Percentiles rank a stretch among this genome's conserved stretches.
Conservation (phyloP, 2,113 vertebrate species). For the Laticauda laticaudata region DNA sequence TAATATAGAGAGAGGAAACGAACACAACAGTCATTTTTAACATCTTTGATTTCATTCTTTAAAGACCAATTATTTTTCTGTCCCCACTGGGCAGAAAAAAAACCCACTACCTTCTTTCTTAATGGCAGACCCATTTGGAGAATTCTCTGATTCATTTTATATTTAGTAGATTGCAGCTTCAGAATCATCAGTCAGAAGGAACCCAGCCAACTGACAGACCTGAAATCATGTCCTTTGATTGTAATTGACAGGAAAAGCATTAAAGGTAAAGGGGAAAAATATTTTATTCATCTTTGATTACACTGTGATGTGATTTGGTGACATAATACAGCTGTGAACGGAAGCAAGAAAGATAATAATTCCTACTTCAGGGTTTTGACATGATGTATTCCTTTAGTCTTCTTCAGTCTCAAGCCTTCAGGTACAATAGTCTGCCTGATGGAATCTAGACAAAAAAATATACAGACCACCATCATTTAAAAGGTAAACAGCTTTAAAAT, state of each 20-base stretch:
- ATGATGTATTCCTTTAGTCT: constrained; percentile 71
- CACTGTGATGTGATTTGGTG: constrained; percentile 85
- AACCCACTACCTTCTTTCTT: constrained; percentile 63
- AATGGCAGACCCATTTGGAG: constrained; percentile 80
- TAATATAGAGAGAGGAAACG: constrained; percentile 45
- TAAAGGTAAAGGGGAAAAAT: constrained; percentile 80
- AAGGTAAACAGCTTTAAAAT: constrained; percentile 71
- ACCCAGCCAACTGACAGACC: constrained; percentile 74
- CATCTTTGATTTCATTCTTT: constrained; percentile 79
- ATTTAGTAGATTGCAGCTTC: constrained; percentile 83
- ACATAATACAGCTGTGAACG: constrained; percentile 85
- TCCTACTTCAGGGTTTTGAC: constrained; percentile 76
- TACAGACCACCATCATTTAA: constrained; percentile 69
- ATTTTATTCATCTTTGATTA: constrained; percentile 88
- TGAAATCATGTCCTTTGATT: constrained; percentile 89
- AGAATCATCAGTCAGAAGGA: constrained; percentile 79
- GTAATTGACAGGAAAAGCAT: constrained; percentile 88
- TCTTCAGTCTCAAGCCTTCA: constrained; percentile 69
- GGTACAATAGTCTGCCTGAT: constrained; percentile 74
- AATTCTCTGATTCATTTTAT: constrained; percentile 81
- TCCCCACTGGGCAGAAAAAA: constrained; percentile 72
- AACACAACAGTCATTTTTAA: constrained; percentile 68
- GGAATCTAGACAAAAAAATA: constrained; percentile 73
- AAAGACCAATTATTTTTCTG: constrained; percentile 80
- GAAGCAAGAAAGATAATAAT: constrained; percentile 77